Evolutionary conservation across 2,113 vertebrate species (phyloP).

Genomic region (Hypocryptadius cinnamomeus): DNA sequence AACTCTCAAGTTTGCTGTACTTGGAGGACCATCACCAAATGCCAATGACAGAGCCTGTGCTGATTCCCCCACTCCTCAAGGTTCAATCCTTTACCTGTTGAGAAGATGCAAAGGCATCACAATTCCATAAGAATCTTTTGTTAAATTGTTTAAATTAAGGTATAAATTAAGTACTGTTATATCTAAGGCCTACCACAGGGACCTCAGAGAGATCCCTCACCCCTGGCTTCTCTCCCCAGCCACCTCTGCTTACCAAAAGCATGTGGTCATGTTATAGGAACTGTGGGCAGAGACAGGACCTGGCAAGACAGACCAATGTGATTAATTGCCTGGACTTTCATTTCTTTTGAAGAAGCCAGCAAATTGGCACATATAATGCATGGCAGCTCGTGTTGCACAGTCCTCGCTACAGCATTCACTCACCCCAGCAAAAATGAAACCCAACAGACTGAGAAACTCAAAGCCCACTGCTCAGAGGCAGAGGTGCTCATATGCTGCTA

Average conservation of each 20-base stretch:
- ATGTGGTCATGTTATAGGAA: neutral
- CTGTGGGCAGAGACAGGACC: neutral
- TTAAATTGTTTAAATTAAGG: neutral
- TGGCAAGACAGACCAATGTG: neutral
- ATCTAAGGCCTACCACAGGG: no score
- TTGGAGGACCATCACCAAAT: neutral
- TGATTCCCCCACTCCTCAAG: neutral
- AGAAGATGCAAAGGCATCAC: neutral
- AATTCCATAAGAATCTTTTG: neutral
- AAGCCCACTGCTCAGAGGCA: neutral
- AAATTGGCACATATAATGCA: neutral
- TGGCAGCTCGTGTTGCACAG: rapidly evolving
- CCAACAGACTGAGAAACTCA: neutral
- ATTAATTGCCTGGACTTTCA: neutral
- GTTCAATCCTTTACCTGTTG: neutral
- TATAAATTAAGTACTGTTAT: neutral
- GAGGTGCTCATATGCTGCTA: neutral
- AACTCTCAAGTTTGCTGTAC: neutral
- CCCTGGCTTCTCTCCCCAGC: neutral
- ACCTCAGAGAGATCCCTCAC: neutral
- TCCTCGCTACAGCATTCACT: rapidly evolving
- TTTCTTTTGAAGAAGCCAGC: neutral
- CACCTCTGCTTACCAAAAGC: neutral
- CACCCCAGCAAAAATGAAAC: neutral
- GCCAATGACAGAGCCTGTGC: rapidly evolving